Evolutionary conservation across 2,113 vertebrate genomes (phyloP), one percentile per base, ranked within the genome.

Genomic region (Aphelocoma coerulescens): DNA sequence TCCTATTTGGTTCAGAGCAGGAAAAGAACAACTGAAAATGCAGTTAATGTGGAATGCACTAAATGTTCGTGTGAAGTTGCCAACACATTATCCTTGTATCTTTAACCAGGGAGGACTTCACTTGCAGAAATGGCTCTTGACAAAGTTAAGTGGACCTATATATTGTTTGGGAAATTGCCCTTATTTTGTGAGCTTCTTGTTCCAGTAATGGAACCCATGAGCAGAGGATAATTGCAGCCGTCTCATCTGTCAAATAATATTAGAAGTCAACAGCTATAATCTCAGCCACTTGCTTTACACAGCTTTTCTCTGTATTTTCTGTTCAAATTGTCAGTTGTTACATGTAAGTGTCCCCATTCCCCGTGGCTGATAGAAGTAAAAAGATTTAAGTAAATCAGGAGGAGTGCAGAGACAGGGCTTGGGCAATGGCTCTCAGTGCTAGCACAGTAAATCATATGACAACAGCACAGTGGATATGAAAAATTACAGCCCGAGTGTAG

Each of bases 81-180:
- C 82, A 80, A 95, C 87, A 75, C 48, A 96, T 98, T 98, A 97
- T 97, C 96, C 93, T 97, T 73, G 59, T 96, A 92, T 98, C 97
- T 98, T 97, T 98, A 97, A 96, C 97, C 94, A 95, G 94, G 93
- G 97, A 98, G 97, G 97, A 96, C 96, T 97, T 98, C 88, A 95
- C 97, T 98, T 95, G 97, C 97, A 98, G 97, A 98, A 98, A 98
- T 97, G 97, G 98, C 98, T 98, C 99, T 98, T 98, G 98, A 98
- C 98, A 98, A 98, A 99, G 98, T 99, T 98, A 99, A 99, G 98
- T 99, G 97, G 98, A 97, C 98, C 98, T 98, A 98, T 98, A 98
- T 98, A 98, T 98, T 99, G 98, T 99, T 98, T 98, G 98, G 98
- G 98, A 99, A 99, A 99, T 99, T 99, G 98, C 98, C 98, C 98